Conservation (phyloP, 2,113 vertebrate genomes). For the Sclerurus mexicanus region DNA sequence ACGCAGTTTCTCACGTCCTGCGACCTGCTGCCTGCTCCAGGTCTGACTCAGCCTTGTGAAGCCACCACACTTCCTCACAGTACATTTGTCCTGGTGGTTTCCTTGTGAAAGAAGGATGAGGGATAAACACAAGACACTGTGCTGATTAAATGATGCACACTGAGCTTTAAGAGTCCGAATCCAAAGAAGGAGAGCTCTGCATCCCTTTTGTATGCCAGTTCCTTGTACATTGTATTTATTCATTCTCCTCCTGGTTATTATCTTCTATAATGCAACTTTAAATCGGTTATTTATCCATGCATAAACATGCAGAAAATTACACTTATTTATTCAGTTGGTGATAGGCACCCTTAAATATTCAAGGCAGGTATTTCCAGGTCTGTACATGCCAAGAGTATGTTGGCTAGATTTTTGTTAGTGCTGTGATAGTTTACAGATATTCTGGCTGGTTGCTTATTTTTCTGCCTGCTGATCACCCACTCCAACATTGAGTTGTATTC, state of each 20-base stretch:
- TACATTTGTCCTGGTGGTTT: neutral
- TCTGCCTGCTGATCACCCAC: neutral
- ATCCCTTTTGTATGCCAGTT: neutral
- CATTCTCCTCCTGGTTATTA: neutral
- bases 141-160: neutral
- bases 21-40: neutral
- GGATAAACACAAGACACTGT: neutral
- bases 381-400: neutral
- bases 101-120: neutral
- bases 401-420: neutral
- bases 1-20: neutral
- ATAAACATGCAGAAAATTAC: neutral
- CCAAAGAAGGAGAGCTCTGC: neutral
- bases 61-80: neutral
- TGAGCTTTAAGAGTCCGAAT: neutral
- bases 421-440: neutral
- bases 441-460: neutral
- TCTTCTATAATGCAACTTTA: neutral
- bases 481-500: neutral
- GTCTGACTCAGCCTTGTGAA: neutral
- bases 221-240: neutral
- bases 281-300: neutral
- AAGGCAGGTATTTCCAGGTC: neutral
- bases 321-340: neutral
- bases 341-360: neutral